Percentiles rank a stretch among this genome's conserved stretches.
Conservation (phyloP, 1,140 invertebrate species). For the Hylaeus volcanicus region DNA sequence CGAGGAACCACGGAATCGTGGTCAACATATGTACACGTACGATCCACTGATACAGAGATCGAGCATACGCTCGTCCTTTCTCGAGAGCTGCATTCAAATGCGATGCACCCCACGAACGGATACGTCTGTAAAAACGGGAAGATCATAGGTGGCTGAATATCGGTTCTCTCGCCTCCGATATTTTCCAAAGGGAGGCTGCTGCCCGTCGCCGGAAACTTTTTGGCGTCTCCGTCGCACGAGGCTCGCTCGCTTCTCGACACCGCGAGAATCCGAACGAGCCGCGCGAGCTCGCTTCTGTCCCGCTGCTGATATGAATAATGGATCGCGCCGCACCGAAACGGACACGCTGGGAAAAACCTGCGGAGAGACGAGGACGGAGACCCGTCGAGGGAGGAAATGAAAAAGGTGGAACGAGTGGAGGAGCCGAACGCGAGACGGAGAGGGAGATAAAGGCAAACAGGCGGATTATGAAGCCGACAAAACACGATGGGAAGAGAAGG, state of each 20-base stretch:
- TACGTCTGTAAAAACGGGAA: not conserved
- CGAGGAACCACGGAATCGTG: no score
- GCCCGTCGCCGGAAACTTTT: not conserved
- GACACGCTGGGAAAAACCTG: constrained; percentile 13
- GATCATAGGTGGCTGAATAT: constrained; percentile 3
- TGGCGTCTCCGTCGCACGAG: constrained; percentile 1
- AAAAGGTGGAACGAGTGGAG: constrained; percentile 1
- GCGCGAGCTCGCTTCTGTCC: constrained; percentile 52
- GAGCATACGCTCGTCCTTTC: no score
- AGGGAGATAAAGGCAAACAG: not conserved
- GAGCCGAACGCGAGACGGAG: not conserved
- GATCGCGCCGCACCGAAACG: constrained; percentile 54
- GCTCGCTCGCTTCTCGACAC: not conserved
- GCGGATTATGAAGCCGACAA: constrained; percentile 45
- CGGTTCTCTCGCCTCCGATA: not conserved
- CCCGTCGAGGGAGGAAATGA: constrained; percentile 36
- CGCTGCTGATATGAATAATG: constrained; percentile 69
- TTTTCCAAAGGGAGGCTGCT: not conserved
- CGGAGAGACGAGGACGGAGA: not conserved
- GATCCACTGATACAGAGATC: no score
- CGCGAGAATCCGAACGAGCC: constrained; percentile 37
- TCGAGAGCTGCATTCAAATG: no score
- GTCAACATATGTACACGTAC: no score
- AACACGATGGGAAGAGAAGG: constrained; percentile 8
- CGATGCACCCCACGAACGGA: no score